Base-by-base conservation (phyloP, 2,888 invertebrate species). In the Xestia sexstrigata region DNA sequence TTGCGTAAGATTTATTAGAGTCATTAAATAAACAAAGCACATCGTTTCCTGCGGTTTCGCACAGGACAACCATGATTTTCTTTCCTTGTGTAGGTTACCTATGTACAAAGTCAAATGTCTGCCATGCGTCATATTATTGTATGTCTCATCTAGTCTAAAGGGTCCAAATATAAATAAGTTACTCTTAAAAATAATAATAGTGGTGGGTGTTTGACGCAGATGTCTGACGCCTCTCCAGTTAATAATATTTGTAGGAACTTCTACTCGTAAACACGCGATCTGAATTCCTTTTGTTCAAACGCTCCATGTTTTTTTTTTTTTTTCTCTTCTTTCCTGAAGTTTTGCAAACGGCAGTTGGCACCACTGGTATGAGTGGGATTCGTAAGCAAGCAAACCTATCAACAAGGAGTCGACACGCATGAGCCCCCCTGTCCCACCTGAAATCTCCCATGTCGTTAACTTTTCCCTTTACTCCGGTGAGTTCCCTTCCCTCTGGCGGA, bases 71-170 rank as follows among this genome's bases (percentile, higher is more conserved):
- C 20, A 66, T 76, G 9, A 26, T 55, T 52, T 70, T 55, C n/a
- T 77, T 76, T 77, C 70, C 67, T 70, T 17, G 62, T 49, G 20
- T 45, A 0, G 23, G n/a, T 63, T 63, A 63, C 39, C 20, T 35
- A 11, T 17, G 23, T 39, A 39, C 63, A 7, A 42, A 63, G n/a
- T 1, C 13, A 63, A n/a, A 23, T 20, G 55, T 55, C 52, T 79
- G 26, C 9, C 17, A 58, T 69, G 79, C 58, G 70, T 82, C 82
- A 70, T 47, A 52, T 15, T 58, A 13, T 13, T 42, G 49, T 23
- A 39, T 30, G 49, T 42, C 17, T 35, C 35, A 62, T 17, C 0
- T n/a, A 42, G 8, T 35, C 35, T 35, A 35, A 5, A 49, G 26
- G 45, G 35, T 7, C n/a, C 15, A 39, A 69, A 23, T 69, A 78